Percentiles rank a stretch among this genome's conserved stretches.
Conservation (phyloP, 2,113 vertebrate genomes). For the Ceratotherium simum region DNA sequence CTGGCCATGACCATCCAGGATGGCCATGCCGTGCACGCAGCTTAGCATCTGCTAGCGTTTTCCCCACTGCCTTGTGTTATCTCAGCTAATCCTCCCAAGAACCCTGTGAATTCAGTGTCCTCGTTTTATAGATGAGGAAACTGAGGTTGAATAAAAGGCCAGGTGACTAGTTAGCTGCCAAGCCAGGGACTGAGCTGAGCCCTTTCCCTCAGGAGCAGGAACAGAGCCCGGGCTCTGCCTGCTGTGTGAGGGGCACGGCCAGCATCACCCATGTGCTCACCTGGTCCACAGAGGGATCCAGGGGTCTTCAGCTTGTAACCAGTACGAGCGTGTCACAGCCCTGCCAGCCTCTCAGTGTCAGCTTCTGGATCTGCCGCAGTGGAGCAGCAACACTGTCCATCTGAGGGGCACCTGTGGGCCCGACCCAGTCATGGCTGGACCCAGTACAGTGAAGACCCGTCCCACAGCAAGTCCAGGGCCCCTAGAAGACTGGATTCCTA, state of each 20-base stretch:
- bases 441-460: neutral
- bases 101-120: neutral
- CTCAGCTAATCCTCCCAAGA: neutral
- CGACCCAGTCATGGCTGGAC: neutral
- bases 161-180: neutral
- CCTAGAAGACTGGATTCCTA: neutral
- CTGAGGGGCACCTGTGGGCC: too few species aligned
- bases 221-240: neutral
- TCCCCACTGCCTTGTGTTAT: too few species aligned
- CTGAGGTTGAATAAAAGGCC: neutral
- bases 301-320: too few species aligned
- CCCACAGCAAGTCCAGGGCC: neutral
- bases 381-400: neutral
- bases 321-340: neutral
- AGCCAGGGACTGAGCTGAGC: neutral
- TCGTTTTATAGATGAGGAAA: neutral
- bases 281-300: neutral
- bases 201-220: neutral
- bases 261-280: neutral
- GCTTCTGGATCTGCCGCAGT: neutral
- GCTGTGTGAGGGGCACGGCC: fast-evolving
- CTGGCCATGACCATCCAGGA: neutral
- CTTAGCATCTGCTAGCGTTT: neutral
- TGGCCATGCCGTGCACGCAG: neutral
- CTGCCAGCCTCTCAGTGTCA: neutral